Conservation (phyloP, 2,797 vertebrate species). For the Gambelia wislizenii region DNA sequence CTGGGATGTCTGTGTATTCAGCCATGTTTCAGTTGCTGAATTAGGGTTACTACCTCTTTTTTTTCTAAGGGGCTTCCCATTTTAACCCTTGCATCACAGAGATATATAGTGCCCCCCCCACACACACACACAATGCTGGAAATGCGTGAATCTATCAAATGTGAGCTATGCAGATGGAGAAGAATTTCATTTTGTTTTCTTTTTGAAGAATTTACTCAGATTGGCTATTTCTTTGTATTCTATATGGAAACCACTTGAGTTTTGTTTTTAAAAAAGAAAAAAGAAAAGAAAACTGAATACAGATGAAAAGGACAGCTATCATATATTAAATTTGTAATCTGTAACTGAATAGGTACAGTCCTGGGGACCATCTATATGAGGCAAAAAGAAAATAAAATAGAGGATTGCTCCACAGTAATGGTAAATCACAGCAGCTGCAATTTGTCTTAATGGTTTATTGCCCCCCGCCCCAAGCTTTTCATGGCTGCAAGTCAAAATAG, state of each 20-base stretch:
- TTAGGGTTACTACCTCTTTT: background rate
- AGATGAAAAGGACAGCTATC: background rate
- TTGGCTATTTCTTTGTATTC: background rate
- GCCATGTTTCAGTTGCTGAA: background rate
- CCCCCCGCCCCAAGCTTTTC: too few relatives aligned
- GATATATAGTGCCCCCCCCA: background rate
- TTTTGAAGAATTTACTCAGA: background rate
- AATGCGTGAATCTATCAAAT: background rate
- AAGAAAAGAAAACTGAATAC: background rate
- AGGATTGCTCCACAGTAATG: too few relatives aligned
- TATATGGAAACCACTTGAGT: too few relatives aligned
- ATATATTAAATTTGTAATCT: background rate
- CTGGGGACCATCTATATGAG: too few relatives aligned
- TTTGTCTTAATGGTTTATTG: too few relatives aligned
- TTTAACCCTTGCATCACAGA: background rate
- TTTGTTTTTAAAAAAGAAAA: too few relatives aligned
- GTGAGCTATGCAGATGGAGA: background rate
- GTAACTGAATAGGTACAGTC: slow-evolving; percentile 36
- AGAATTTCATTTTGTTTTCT: background rate
- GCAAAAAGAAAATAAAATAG: too few relatives aligned
- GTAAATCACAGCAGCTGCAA: too few relatives aligned
- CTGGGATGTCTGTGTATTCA: background rate
- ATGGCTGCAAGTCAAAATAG: too few relatives aligned
- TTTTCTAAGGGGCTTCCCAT: background rate
- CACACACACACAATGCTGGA: too few relatives aligned